A percentile compares a stretch with the other conserved stretches of the same genome.
Evolutionary conservation across 2,113 vertebrate genomes (phyloP).

Genomic region (Eudyptes chrysolophus): DNA sequence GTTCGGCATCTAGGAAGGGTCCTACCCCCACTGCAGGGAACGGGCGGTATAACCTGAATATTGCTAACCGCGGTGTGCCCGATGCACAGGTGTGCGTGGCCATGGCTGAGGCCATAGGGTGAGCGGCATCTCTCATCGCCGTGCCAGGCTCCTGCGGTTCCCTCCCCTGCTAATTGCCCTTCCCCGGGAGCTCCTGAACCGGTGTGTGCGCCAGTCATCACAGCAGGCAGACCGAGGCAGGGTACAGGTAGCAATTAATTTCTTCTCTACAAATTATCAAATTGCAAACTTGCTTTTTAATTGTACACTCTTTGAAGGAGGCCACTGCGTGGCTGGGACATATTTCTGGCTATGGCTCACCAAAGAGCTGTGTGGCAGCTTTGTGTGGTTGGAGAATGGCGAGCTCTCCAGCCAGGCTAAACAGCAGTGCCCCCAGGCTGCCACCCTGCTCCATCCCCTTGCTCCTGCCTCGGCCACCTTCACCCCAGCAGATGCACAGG

Average conservation of each 20-base stretch:
- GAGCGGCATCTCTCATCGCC: not conserved
- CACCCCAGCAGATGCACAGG: not conserved
- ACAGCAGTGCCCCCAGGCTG: not conserved
- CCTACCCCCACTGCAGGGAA: not conserved
- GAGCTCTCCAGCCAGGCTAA: not conserved
- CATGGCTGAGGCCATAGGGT: not conserved
- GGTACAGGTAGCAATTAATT: not conserved
- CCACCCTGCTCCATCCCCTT: not conserved
- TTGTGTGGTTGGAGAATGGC: not conserved
- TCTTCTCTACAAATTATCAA: slow-evolving; percentile 8
- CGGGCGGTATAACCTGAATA: rapidly evolving
- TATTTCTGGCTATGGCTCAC: not conserved
- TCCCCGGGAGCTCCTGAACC: not conserved
- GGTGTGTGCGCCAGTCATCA: not conserved
- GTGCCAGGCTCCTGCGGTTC: not conserved
- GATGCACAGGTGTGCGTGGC: rapidly evolving
- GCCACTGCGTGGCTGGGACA: not conserved
- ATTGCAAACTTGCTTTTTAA: slow-evolving; percentile 9
- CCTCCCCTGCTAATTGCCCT: not conserved
- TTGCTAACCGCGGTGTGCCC: not conserved
- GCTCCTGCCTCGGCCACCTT: not conserved
- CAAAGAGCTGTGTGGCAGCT: not conserved
- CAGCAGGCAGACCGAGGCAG: not conserved
- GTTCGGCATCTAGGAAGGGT: not conserved
- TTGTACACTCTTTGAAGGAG: not conserved